A percentile compares a stretch with the other conserved stretches of the same genome.
phyloP scores from a whole-genome alignment of 2,113 vertebrate genomes.

The Deroptyus accipitrinus region DNA sequence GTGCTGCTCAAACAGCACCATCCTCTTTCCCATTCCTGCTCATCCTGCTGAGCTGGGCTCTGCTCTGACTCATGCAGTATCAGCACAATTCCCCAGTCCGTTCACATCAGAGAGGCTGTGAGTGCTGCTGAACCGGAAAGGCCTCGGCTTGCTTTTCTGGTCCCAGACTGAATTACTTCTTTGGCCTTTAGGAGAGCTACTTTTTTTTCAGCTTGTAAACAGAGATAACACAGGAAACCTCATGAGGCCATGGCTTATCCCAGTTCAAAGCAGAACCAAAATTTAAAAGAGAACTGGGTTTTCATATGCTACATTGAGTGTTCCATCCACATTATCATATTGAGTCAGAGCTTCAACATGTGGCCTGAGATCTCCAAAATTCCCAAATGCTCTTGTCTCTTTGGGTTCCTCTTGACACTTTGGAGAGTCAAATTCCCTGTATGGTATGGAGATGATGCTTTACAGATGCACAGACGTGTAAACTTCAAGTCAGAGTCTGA shows the following conservation, averaged over 20 bases:
- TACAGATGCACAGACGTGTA: background rate
- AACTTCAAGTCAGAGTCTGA: background rate
- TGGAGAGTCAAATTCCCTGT: background rate
- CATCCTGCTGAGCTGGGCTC: conserved; percentile 49
- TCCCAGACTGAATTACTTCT: conserved; percentile 30
- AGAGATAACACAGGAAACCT: conserved; percentile 7
- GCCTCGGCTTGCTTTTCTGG: conserved; percentile 22
- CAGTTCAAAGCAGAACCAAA: background rate
- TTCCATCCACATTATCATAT: background rate
- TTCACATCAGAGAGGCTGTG: conserved; percentile 57
- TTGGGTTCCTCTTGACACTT: background rate
- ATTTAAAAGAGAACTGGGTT: background rate
- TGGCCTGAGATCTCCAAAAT: background rate
- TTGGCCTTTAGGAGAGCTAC: background rate
- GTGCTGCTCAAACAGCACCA: background rate
- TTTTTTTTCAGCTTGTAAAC: background rate
- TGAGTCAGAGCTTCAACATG: background rate
- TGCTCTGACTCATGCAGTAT: conserved; percentile 59
- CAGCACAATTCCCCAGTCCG: conserved; percentile 36
- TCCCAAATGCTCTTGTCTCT: background rate
- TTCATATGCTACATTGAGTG: background rate
- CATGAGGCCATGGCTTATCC: background rate
- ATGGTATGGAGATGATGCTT: background rate
- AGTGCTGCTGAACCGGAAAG: conserved; percentile 59
- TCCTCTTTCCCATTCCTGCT: background rate